A percentile compares a stretch with the other conserved stretches of the same genome.
Conservation (phyloP, 2,113 vertebrate species). For the Dissostichus mawsoni region DNA sequence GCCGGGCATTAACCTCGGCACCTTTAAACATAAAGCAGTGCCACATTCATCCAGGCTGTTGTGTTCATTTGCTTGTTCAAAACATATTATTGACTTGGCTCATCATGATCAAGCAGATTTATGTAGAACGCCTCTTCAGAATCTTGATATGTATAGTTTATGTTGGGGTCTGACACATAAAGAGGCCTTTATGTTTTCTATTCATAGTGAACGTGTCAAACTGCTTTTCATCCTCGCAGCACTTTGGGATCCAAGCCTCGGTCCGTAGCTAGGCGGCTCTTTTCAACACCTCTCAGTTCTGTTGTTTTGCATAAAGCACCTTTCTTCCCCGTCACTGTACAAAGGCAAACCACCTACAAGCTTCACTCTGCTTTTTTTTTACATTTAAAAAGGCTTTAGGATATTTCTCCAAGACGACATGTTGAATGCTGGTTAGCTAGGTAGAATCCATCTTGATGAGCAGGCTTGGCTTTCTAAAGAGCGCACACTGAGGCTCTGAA, state of each 20-base stretch:
- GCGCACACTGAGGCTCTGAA: not conserved
- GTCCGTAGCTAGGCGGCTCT: not conserved
- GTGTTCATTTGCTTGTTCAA: slow-evolving; percentile 1
- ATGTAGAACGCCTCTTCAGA: slow-evolving; percentile 26
- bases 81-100: slow-evolving; percentile 42
- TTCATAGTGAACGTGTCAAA: not conserved
- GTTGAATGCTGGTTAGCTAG: slow-evolving; percentile 25
- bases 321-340: slow-evolving; percentile 7
- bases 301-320: slow-evolving; percentile 43
- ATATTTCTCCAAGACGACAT: slow-evolving; percentile 25
- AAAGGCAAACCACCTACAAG: slow-evolving; percentile 24
- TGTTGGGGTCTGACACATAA: not conserved
- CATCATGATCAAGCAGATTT: slow-evolving; percentile 8
- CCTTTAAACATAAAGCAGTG: slow-evolving; percentile 3
- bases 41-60: slow-evolving; percentile 53
- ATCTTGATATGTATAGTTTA: slow-evolving; percentile 62
- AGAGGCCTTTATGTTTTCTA: not conserved
- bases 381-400: slow-evolving; percentile 58
- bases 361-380: not conserved
- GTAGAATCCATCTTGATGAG: slow-evolving; percentile 9
- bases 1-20: not conserved
- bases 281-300: slow-evolving; percentile 22
- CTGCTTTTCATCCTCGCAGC: slow-evolving; percentile 10
- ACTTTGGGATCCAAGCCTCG: slow-evolving; percentile 50
- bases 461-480: slow-evolving; percentile 3